Evolutionary conservation across 2,888 invertebrate species (phyloP).

Genomic region (Penaeus monodon): DNA sequence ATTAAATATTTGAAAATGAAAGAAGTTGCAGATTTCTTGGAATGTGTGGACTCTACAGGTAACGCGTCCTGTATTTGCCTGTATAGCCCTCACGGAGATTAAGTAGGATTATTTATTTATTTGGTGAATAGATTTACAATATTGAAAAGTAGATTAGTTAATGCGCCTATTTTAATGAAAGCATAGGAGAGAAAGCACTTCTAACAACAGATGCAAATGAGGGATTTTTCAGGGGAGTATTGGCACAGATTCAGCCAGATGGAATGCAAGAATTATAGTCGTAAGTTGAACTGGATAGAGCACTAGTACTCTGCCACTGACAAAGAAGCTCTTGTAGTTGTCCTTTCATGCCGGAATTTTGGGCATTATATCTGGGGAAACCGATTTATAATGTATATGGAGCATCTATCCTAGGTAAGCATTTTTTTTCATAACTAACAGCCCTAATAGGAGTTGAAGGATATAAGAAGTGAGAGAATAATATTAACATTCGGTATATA

Average conservation of each 20-base stretch:
- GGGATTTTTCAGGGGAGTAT: not conserved
- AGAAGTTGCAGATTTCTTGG: not conserved
- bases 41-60: not conserved
- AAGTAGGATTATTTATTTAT: not conserved
- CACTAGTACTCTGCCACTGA: not conserved
- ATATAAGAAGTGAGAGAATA: conserved; percentile 3
- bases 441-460: conserved; percentile 7
- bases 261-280: not conserved
- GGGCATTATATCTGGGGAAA: conserved; percentile 13
- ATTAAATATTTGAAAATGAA: not conserved
- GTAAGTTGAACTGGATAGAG: conserved; percentile 2
- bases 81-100: not conserved
- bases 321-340: conserved; percentile 23
- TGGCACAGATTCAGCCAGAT: not conserved
- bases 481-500: not conserved
- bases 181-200: not conserved
- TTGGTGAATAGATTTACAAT: not conserved
- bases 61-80: no score
- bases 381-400: not conserved
- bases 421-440: no score
- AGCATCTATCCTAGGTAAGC: conserved; percentile 12
- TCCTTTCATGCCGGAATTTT: conserved; percentile 7
- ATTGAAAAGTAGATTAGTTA: not conserved
- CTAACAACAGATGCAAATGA: not conserved
- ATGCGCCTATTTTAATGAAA: conserved; percentile 1